Base-by-base conservation (phyloP, 2,888 invertebrate genomes). In the Hemaris fuciformis region DNA sequence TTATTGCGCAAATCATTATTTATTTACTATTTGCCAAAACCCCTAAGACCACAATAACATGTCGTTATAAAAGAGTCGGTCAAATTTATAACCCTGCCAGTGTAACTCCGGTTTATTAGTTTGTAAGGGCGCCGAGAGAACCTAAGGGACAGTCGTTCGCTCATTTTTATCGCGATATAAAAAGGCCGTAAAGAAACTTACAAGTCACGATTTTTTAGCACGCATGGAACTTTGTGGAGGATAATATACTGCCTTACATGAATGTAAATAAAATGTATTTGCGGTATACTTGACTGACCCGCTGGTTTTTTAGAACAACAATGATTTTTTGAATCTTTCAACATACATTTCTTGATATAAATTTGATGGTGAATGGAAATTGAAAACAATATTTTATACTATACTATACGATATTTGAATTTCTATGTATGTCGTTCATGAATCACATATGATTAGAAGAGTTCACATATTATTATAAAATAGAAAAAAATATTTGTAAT, bases 171-270 rank as follows among this genome's bases (percentile, higher is more conserved):
- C 31, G 31, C 27, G 18, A 18, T 31, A 53, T 53, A 53, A 53
- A 53, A 53, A 53, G 18, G 8, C 18, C 53, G 53, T 53, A 53
- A 53, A 53, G 18, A 31, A 53, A 53, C 18, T 25, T 53, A 5
- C 18, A 31, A 31, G 53, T 53, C 31, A 53, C 53, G 53, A 31
- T 53, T 53, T 53, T 45, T 53, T 53, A 53, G 31, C 53, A 53
- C 53, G 53, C 53, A 31, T 53, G 53, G 31, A 61, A 60, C 56
- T 57, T 64, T 45, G 56, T 60, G 34, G 22, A 5, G 46, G 53
- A 63, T 53, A 31, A 53, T 31, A 6, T 53, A 53, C 31, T 15
- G 6, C 10, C 13, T 45, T 45, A 22, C 22, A 8, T 22, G 20
- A 20, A 10, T 22, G 20, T 22, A 23, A n/a, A 25, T 46, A 22